Evolutionary conservation across 2,113 vertebrate genomes (phyloP).

Genomic region (Toxostoma redivivum): DNA sequence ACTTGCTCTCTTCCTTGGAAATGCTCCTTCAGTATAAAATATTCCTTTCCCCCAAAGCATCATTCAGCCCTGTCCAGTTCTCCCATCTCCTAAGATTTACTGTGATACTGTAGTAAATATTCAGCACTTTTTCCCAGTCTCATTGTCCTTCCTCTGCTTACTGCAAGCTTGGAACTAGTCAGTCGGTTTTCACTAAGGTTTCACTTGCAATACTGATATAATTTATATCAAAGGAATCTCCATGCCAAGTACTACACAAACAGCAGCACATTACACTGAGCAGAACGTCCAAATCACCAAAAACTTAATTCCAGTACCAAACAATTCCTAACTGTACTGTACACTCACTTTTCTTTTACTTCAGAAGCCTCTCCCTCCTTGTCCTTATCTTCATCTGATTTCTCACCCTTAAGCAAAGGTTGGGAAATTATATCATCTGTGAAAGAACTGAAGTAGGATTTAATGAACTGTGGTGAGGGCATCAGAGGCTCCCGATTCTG

Average conservation of each 20-base stretch:
- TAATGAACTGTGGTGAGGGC: conserved; percentile 99
- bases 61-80: background rate
- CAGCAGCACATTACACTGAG: background rate
- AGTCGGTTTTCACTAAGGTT: background rate
- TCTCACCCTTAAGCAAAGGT: conserved; percentile 94
- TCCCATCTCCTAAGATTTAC: background rate
- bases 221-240: background rate
- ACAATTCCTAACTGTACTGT: background rate
- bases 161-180: background rate
- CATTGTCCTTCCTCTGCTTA: background rate
- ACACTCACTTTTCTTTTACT: conserved; percentile 88
- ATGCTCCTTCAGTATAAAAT: background rate
- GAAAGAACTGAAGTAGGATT: conserved; percentile 99
- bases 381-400: conserved; percentile 98
- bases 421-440: conserved; percentile 99
- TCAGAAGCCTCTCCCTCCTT: conserved; percentile 94
- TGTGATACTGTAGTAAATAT: background rate
- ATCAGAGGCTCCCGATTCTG: conserved; percentile 98
- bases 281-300: background rate
- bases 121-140: background rate
- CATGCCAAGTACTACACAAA: background rate
- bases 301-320: background rate
- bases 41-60: background rate
- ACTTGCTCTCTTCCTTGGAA: background rate
- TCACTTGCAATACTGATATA: background rate